phyloP scores from a whole-genome alignment of 64 coral and sea anemone genomes.

The Trachythela sp. region DNA sequence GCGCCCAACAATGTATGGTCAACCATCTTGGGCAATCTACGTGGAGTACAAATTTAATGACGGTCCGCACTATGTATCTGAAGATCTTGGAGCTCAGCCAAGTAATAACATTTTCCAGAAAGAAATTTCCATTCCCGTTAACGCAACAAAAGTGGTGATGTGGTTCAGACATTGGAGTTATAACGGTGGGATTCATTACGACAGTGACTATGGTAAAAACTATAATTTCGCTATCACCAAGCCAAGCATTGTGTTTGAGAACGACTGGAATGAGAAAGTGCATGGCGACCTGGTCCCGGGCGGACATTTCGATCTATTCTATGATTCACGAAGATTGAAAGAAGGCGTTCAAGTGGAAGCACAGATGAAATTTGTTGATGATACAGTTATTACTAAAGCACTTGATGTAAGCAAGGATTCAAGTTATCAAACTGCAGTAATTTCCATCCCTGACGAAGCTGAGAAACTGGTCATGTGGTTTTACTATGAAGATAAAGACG shows the following conservation, averaged over 20 bases:
- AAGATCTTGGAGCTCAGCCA: not conserved
- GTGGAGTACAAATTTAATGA: not conserved
- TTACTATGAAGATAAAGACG: not conserved
- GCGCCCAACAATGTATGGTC: too few species aligned
- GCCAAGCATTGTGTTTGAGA: not conserved
- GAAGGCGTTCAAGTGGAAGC: not conserved
- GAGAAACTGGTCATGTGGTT: not conserved
- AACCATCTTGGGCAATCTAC: not conserved
- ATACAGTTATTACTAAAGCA: not conserved
- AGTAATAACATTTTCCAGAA: not conserved
- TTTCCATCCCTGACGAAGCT: not conserved
- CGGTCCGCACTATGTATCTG: not conserved
- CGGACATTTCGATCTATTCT: not conserved
- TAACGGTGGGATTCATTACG: not conserved
- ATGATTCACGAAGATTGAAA: not conserved
- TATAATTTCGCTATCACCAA: not conserved
- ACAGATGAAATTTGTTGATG: not conserved
- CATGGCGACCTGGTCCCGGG: not conserved
- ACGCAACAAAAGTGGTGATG: not conserved
- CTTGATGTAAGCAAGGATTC: not conserved
- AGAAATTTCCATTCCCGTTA: not conserved
- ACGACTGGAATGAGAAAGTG: not conserved
- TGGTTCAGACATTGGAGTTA: not conserved
- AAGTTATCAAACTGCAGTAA: not conserved
- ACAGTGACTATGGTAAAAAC: constrained; percentile 9